Percentiles rank a stretch among this genome's conserved stretches.
These are phyloP conservation scores for Apodemia hepburni DNA, from an alignment of 2,888 invertebrate genomes.

Conservation along the genomic window DNA sequence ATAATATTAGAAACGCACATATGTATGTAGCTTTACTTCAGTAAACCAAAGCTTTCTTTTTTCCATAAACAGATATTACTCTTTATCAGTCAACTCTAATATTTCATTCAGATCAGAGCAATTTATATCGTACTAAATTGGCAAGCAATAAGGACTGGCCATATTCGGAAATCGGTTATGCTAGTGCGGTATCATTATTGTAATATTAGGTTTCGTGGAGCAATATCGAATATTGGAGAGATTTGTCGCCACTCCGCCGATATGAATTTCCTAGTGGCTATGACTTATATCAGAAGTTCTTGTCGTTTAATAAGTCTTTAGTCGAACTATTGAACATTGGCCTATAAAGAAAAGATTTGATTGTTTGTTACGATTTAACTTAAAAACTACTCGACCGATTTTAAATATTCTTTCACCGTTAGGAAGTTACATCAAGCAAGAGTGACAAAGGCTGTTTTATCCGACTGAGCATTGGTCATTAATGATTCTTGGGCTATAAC, in stretches of 20 bases:
- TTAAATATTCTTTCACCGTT: too few species aligned
- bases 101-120: slow-evolving; percentile 8
- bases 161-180: slow-evolving; percentile 8
- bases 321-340: background rate
- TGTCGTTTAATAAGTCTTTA: background rate
- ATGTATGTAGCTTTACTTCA: background rate
- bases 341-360: too few species aligned
- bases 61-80: background rate
- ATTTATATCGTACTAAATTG: background rate
- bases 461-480: too few species aligned
- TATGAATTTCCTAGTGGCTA: slow-evolving; percentile 2
- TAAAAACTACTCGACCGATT: too few species aligned
- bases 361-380: too few species aligned
- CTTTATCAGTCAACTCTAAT: slow-evolving; percentile 6
- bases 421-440: too few species aligned
- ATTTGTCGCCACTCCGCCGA: slow-evolving; percentile 4
- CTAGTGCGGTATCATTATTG: background rate
- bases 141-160: slow-evolving; percentile 1
- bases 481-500: too few species aligned
- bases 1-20: background rate
- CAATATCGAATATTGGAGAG: slow-evolving; percentile 9
- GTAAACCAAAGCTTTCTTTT: slow-evolving; percentile 1
- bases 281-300: background rate
- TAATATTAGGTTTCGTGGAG: slow-evolving; percentile 10
- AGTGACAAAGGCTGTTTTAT: too few species aligned